A percentile compares a stretch with the other conserved stretches of the same genome.
Evolutionary conservation across 2,797 vertebrate species (phyloP).

Genomic region (Synaphobranchus kaupii): DNA sequence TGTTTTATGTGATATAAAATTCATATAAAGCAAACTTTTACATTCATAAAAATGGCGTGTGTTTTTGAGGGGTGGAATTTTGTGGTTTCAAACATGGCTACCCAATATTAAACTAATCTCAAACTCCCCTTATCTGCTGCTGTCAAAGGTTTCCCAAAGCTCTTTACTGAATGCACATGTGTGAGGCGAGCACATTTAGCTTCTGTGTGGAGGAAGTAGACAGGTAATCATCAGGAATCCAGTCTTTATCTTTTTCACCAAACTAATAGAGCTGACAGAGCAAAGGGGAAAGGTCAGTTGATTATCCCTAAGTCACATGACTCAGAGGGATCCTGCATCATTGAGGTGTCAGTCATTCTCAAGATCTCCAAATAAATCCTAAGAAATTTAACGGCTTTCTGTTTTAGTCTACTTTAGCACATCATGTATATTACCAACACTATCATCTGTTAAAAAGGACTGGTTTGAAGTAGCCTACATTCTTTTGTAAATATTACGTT

Average conservation of each 20-base stretch:
- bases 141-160: conserved; percentile 5
- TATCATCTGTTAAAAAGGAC: background rate
- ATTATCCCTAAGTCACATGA: background rate
- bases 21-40: background rate
- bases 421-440: background rate
- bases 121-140: background rate
- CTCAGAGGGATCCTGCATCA: background rate
- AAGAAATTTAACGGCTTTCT: background rate
- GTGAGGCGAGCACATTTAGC: conserved; percentile 6
- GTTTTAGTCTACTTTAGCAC: background rate
- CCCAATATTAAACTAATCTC: background rate
- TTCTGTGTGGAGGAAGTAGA: conserved; percentile 14
- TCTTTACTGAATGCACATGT: background rate
- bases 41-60: background rate
- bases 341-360: background rate
- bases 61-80: background rate
- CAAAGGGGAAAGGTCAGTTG: conserved; percentile 19
- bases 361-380: background rate
- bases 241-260: conserved; percentile 26
- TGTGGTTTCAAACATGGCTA: background rate
- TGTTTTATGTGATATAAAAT: background rate
- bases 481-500: background rate
- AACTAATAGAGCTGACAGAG: conserved; percentile 4
- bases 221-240: background rate
- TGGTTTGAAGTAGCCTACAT: background rate